Conservation (phyloP, 2,113 vertebrate species). For the Panurus biarmicus region DNA sequence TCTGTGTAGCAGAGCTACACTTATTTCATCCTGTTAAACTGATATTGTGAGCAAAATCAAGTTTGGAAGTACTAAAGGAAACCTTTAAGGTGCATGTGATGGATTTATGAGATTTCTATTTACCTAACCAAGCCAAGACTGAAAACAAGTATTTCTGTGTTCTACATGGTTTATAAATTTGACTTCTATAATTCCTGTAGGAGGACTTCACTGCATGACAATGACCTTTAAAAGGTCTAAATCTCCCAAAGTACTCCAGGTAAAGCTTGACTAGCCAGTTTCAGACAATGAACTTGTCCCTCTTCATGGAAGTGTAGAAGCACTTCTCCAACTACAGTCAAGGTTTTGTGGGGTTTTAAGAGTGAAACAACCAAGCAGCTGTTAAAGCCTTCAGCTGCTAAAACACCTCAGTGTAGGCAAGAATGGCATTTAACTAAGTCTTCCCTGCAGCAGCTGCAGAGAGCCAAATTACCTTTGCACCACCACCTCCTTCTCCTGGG, state of each 20-base stretch:
- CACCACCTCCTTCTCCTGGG: not conserved
- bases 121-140: not conserved
- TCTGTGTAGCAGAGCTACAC: not conserved
- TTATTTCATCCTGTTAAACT: not conserved
- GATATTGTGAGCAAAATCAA: not conserved
- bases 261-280: not conserved
- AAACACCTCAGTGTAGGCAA: not conserved
- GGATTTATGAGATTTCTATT: not conserved
- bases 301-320: not conserved
- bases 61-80: not conserved
- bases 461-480: not conserved
- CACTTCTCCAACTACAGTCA: not conserved
- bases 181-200: not conserved
- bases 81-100: not conserved
- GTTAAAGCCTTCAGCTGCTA: not conserved
- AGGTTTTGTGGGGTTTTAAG: not conserved
- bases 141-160: not conserved
- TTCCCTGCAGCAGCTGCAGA: not conserved
- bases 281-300: not conserved
- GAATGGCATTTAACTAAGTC: not conserved
- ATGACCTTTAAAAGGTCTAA: not conserved
- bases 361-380: not conserved
- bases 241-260: not conserved
- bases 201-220: not conserved
- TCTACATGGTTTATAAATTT: not conserved